phyloP scores from a whole-genome alignment of 1,140 invertebrate species.

The Holotrichia oblita region DNA sequence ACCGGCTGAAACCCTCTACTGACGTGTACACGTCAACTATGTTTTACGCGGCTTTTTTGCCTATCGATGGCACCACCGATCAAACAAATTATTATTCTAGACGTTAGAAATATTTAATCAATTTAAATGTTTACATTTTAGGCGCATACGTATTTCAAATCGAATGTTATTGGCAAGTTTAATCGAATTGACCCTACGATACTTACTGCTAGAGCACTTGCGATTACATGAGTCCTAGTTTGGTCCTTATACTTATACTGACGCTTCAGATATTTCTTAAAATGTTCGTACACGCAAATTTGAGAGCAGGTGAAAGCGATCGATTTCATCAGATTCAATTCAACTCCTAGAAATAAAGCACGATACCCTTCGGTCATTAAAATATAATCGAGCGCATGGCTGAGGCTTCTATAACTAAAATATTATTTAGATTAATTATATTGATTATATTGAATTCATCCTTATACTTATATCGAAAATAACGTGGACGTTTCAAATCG shows the following conservation, averaged over 20 bases:
- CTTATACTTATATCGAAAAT: not conserved
- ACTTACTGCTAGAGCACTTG: conserved; percentile 14
- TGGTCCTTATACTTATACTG: not conserved
- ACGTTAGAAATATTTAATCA: not conserved
- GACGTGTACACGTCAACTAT: too few species aligned
- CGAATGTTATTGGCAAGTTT: too few species aligned
- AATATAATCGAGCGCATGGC: not conserved
- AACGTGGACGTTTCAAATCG: not conserved
- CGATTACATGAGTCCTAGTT: not conserved
- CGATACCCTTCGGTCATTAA: not conserved
- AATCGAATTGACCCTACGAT: too few species aligned
- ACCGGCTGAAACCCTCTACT: too few species aligned
- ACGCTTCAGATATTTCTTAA: not conserved
- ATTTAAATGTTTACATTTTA: not conserved
- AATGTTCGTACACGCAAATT: conserved; percentile 4
- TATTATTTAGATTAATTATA: conserved; percentile 1
- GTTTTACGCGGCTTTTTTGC: too few species aligned
- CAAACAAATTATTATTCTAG: too few species aligned
- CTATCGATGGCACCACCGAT: too few species aligned
- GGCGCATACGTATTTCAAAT: too few species aligned
- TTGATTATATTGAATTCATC: not conserved
- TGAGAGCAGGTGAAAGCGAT: not conserved
- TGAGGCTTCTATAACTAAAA: not conserved
- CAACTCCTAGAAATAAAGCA: not conserved
- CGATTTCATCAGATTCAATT: not conserved